phyloP scores from a whole-genome alignment of 1,140 invertebrate genomes.

The Drosophila lini region DNA sequence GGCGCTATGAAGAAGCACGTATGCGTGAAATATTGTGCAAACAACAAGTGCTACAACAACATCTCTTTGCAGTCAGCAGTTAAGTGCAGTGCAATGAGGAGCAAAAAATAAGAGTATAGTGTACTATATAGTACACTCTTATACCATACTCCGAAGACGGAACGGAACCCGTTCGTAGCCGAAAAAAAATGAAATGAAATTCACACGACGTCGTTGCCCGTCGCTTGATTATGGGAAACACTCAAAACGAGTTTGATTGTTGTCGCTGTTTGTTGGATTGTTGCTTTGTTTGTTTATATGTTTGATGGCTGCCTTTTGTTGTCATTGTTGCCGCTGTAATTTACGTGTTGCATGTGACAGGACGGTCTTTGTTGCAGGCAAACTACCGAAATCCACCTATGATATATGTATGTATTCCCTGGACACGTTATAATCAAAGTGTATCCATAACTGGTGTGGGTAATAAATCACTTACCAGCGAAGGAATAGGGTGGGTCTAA shows the following conservation, averaged over 20 bases:
- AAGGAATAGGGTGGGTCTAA: background rate
- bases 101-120: slow-evolving; percentile 13
- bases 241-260: slow-evolving; percentile 71
- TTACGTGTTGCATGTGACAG: slow-evolving; percentile 66
- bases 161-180: slow-evolving; percentile 42
- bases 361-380: slow-evolving; percentile 5
- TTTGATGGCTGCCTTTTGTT: slow-evolving; percentile 24
- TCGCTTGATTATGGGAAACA: slow-evolving; percentile 63
- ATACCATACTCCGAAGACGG: slow-evolving; percentile 40
- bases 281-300: slow-evolving; percentile 34
- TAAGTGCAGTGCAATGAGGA: slow-evolving; percentile 55
- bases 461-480: slow-evolving; percentile 32
- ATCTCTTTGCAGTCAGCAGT: slow-evolving; percentile 21
- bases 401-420: background rate
- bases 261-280: slow-evolving; percentile 28
- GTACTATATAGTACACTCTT: slow-evolving; percentile 9
- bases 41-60: slow-evolving; percentile 53
- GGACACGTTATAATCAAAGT: slow-evolving; percentile 8
- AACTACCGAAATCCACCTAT: background rate
- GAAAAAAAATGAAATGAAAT: slow-evolving; percentile 49
- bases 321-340: slow-evolving; percentile 52
- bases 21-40: slow-evolving; percentile 82
- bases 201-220: slow-evolving; percentile 59
- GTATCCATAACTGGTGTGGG: slow-evolving; percentile 22
- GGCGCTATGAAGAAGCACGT: slow-evolving; percentile 52